phyloP scores from a whole-genome alignment of 2,888 invertebrate species.

The Drosophila robusta region DNA sequence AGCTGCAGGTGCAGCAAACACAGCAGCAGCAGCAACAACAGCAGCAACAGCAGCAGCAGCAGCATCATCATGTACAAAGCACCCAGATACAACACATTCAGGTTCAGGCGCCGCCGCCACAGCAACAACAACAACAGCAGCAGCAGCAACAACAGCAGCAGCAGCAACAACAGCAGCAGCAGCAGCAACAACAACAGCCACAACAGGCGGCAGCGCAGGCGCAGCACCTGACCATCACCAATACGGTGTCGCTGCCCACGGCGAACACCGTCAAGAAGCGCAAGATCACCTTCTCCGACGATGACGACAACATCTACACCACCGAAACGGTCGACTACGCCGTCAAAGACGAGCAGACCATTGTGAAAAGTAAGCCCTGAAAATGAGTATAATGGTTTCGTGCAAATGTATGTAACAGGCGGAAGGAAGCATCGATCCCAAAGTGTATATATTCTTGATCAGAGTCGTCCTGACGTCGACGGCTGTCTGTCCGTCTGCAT shows the following conservation, averaged over 20 bases:
- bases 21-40: constrained; percentile 61
- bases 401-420: too few relatives aligned
- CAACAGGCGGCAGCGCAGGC: constrained; percentile 64
- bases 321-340: constrained; percentile 84
- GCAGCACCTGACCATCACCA: constrained; percentile 71
- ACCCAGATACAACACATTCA: constrained; percentile 82
- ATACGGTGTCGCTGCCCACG: constrained; percentile 73
- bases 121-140: constrained; percentile 59
- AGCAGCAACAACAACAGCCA: constrained; percentile 60
- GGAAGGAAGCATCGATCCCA: too few relatives aligned
- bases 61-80: constrained; percentile 82
- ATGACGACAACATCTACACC: constrained; percentile 84
- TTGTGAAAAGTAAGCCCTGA: constrained; percentile 80
- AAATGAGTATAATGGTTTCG: too few relatives aligned
- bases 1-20: constrained; percentile 59
- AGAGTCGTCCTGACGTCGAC: too few relatives aligned
- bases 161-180: constrained; percentile 51
- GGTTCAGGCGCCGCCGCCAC: constrained; percentile 75
- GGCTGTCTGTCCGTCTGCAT: too few relatives aligned
- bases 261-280: constrained; percentile 79
- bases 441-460: too few relatives aligned
- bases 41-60: constrained; percentile 55
- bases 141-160: constrained; percentile 62
- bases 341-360: constrained; percentile 82
- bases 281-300: constrained; percentile 84